These are phyloP conservation scores for Microctonus brassicae DNA, from an alignment of 2,888 invertebrate genomes.

Conservation along the genomic window DNA sequence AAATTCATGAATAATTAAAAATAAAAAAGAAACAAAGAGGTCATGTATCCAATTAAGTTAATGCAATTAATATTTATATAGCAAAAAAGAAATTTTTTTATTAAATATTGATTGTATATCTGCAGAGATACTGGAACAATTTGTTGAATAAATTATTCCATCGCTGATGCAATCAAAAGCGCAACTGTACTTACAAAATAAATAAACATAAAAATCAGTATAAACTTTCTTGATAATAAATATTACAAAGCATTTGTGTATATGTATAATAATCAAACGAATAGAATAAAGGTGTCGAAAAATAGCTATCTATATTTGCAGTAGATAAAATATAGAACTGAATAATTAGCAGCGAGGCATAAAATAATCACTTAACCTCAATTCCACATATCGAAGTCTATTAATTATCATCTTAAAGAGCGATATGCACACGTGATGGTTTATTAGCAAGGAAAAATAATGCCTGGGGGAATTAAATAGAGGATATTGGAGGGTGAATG, in stretches of 20 bases:
- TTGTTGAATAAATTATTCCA: conserved; percentile 3
- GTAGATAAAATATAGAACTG: too few species aligned
- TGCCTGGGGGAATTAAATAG: not conserved
- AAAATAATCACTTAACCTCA: not conserved
- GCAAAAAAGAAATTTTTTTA: not conserved
- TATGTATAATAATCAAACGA: too few species aligned
- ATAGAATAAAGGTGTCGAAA: too few species aligned
- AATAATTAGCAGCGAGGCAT: not conserved
- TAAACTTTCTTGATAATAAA: too few species aligned
- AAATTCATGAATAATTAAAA: not conserved
- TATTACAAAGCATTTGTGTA: too few species aligned
- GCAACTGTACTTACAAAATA: not conserved
- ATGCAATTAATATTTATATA: not conserved
- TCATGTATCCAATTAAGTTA: not conserved
- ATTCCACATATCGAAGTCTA: conserved; percentile 26
- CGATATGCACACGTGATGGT: not conserved
- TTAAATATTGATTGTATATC: conserved; percentile 9
- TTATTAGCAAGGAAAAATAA: not conserved
- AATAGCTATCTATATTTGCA: too few species aligned
- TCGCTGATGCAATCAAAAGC: not conserved
- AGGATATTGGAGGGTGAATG: conserved; percentile 17
- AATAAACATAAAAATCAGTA: not conserved
- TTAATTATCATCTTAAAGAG: conserved; percentile 34
- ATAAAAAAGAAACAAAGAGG: not conserved
- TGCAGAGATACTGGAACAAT: conserved; percentile 8